These are phyloP conservation scores for Paragorgia papillata DNA, from an alignment of 92 coral and sea anemone species.

Conservation along the genomic window DNA sequence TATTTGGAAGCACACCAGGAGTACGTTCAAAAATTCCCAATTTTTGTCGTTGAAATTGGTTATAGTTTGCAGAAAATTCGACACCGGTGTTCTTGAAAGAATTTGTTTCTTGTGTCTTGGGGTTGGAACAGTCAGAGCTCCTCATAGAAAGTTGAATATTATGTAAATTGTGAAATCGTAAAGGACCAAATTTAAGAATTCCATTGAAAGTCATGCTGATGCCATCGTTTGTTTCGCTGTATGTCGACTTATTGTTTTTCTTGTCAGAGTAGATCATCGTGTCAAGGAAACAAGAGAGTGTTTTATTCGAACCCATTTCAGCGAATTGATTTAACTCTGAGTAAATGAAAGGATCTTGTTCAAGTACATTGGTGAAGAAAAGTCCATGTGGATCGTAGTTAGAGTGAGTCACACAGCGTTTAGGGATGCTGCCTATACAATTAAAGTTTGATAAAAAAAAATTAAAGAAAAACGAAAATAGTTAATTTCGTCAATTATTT, in stretches of 20 bases:
- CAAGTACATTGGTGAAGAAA: not conserved
- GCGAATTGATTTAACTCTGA: not conserved
- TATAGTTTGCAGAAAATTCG: not conserved
- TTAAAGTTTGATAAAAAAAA: not conserved
- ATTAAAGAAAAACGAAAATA: too few species aligned
- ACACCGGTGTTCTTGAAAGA: not conserved
- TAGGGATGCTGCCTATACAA: not conserved
- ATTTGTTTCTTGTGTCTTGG: too few species aligned
- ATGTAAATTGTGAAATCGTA: not conserved
- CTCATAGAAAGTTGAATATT: not conserved
- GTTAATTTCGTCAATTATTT: too few species aligned
- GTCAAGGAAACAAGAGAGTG: slow-evolving; percentile 4
- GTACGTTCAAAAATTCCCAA: slow-evolving; percentile 27
- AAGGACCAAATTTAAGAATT: not conserved
- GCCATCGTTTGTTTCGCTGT: slow-evolving; percentile 2
- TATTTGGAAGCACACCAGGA: not conserved
- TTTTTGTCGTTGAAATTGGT: not conserved
- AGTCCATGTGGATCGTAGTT: slow-evolving; percentile 14
- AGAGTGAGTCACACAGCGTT: not conserved
- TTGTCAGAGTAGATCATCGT: not conserved
- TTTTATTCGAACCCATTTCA: slow-evolving; percentile 1
- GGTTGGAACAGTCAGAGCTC: not conserved
- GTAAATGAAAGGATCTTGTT: slow-evolving; percentile 12
- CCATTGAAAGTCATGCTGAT: not conserved
- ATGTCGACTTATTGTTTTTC: not conserved